Conservation (phyloP, 2,888 invertebrate genomes). For the Spodoptera littoralis region DNA sequence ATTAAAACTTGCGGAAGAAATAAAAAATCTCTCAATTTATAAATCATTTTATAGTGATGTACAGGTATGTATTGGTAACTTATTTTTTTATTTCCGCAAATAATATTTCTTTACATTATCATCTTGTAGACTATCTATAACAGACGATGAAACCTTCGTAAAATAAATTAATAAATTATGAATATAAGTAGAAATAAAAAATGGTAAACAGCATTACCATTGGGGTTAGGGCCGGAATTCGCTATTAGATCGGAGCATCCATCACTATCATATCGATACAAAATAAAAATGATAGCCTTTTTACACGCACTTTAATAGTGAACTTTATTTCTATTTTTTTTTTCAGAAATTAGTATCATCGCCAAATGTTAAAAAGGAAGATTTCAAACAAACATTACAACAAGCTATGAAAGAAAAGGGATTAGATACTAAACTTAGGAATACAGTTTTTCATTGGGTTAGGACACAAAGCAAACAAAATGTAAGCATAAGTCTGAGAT, state of each 20-base stretch:
- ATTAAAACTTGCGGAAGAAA: constrained; percentile 93
- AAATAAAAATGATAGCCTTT: constrained; percentile 27
- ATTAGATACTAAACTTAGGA: constrained; percentile 94
- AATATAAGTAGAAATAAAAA: too few species aligned
- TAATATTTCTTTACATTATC: too few species aligned
- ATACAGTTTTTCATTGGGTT: constrained; percentile 95
- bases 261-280: constrained; percentile 9
- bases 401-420: constrained; percentile 93
- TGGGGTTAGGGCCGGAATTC: not conserved
- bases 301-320: constrained; percentile 26
- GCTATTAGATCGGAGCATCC: too few species aligned
- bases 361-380: constrained; percentile 92
- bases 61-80: constrained; percentile 88
- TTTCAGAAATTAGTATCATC: constrained; percentile 93
- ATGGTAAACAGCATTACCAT: too few species aligned
- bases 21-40: constrained; percentile 93
- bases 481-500: constrained; percentile 57
- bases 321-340: constrained; percentile 44
- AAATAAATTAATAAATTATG: too few species aligned
- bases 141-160: too few species aligned
- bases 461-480: constrained; percentile 87
- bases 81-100: too few species aligned
- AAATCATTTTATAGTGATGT: constrained; percentile 93
- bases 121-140: too few species aligned
- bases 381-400: constrained; percentile 93